Conservation (phyloP, 2,888 invertebrate species). For the Eupithecia insigniata region DNA sequence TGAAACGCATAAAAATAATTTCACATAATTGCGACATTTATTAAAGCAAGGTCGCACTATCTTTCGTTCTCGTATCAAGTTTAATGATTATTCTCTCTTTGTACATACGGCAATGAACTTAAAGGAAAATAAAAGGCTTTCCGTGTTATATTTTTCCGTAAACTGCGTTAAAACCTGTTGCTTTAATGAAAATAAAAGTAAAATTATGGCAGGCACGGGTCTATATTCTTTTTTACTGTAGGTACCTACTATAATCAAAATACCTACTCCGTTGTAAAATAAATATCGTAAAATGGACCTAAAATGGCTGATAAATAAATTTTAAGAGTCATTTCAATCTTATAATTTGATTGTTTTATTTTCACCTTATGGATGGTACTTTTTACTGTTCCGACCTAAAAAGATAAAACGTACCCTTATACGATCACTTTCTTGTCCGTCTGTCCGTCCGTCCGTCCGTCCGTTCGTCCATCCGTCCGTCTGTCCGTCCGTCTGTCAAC, state of each 20-base stretch:
- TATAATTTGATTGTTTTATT: conserved; percentile 76
- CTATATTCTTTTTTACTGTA: conserved; percentile 15
- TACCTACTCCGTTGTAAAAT: conserved; percentile 25
- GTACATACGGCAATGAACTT: conserved; percentile 68
- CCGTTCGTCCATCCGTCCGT: no score
- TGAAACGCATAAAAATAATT: conserved; percentile 81
- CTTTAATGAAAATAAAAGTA: conserved; percentile 43
- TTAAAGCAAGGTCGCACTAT: conserved; percentile 71
- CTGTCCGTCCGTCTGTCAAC: no score
- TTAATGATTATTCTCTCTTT: conserved; percentile 49
- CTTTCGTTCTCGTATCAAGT: conserved; percentile 62
- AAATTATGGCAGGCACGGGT: conserved; percentile 25
- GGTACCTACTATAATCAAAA: neutral
- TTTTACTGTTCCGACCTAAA: no score
- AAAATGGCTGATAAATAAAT: conserved; percentile 50
- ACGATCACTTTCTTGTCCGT: no score
- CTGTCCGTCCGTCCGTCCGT: no score
- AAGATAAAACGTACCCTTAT: no score
- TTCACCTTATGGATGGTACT: conserved; percentile 53
- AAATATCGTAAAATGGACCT: conserved; percentile 34
- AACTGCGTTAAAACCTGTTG: conserved; percentile 39
- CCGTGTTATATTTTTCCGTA: conserved; percentile 65
- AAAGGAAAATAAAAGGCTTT: conserved; percentile 72
- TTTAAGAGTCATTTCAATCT: conserved; percentile 53
- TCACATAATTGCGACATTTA: conserved; percentile 82